These are phyloP conservation scores for Acleris emargana DNA, from an alignment of 2,888 invertebrate genomes.

Conservation along the genomic window DNA sequence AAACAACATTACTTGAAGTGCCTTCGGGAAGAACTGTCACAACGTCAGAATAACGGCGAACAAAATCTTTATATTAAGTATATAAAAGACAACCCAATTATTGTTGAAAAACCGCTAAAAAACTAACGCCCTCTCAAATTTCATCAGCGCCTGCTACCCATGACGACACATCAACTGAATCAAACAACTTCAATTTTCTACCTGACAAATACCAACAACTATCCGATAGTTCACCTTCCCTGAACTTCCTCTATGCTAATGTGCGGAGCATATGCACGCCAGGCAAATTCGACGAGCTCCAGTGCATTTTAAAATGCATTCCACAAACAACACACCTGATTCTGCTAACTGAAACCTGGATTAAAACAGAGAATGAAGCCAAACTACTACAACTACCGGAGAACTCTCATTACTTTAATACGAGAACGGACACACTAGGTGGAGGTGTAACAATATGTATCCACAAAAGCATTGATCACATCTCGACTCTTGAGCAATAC, in stretches of 20 bases:
- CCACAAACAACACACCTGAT: constrained; percentile 4
- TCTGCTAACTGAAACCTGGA: constrained; percentile 5
- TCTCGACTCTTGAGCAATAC: not conserved
- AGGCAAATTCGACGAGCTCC: constrained; percentile 6
- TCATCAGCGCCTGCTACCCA: not conserved
- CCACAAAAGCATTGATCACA: constrained; percentile 1
- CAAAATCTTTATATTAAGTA: constrained; percentile 24
- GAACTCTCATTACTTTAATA: constrained; percentile 3
- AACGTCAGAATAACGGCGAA: constrained; percentile 22
- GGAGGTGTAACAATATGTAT: not conserved
- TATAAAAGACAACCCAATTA: constrained; percentile 21
- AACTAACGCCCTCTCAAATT: constrained; percentile 2
- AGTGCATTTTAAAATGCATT: constrained; percentile 6
- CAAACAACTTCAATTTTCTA: not conserved
- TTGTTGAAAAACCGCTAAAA: constrained; percentile 20
- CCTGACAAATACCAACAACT: constrained; percentile 6
- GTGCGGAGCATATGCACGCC: constrained; percentile 1
- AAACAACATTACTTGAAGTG: too few species aligned
- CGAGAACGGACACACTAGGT: not conserved
- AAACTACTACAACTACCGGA: constrained; percentile 6
- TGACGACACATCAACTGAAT: not conserved
- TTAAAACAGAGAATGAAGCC: constrained; percentile 1
- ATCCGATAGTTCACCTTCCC: not conserved
- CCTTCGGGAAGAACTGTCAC: not conserved
- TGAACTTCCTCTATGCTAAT: constrained; percentile 16